A percentile compares a stretch with the other conserved stretches of the same genome.
phyloP scores from a whole-genome alignment of 2,113 vertebrate species.

The Bothrops jararaca region DNA sequence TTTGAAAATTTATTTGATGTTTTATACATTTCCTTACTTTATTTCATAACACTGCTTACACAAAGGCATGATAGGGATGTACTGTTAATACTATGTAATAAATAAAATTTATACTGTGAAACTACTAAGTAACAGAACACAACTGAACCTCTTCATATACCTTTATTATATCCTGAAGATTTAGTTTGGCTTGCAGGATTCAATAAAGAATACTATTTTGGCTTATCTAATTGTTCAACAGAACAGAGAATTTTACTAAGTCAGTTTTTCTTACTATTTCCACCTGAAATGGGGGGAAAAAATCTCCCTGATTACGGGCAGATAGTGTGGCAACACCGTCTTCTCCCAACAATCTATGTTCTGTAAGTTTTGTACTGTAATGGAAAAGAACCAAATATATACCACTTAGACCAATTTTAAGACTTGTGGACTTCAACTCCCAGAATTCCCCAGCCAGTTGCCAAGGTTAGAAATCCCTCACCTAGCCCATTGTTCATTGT shows the following conservation, averaged over 20 bases:
- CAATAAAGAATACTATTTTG: neutral
- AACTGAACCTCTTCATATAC: slow-evolving; percentile 20
- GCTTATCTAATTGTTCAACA: neutral
- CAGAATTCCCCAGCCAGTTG: neutral
- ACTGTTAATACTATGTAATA: slow-evolving; percentile 1
- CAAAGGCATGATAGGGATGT: neutral
- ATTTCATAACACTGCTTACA: neutral
- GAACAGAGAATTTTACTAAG: neutral
- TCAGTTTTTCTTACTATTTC: neutral
- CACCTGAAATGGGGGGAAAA: neutral
- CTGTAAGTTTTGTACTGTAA: neutral
- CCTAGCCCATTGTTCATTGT: neutral
- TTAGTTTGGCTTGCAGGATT: slow-evolving; percentile 14
- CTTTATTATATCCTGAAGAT: slow-evolving; percentile 12
- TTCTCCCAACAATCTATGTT: neutral
- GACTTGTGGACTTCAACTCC: neutral
- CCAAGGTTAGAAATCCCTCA: neutral
- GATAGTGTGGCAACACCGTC: neutral
- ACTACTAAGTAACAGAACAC: neutral
- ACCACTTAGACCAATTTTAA: neutral
- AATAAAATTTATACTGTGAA: slow-evolving; percentile 14
- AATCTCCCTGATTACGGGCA: neutral
- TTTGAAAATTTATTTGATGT: neutral
- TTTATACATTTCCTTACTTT: neutral
- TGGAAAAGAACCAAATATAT: neutral